Conservation (phyloP, 1,140 invertebrate species). For the Temnothorax curvispinosus region DNA sequence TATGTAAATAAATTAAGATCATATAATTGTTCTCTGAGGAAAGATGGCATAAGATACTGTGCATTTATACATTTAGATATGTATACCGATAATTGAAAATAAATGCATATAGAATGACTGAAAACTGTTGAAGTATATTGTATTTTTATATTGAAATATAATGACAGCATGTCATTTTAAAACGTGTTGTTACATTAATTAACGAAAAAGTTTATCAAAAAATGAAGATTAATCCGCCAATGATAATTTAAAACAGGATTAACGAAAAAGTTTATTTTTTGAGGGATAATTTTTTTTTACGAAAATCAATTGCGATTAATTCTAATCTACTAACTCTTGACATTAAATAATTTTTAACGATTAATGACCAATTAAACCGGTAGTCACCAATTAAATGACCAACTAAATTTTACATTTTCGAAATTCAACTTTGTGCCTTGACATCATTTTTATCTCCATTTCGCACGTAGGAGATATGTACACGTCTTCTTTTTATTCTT, state of each 20-base stretch:
- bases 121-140: neutral
- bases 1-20: constrained; percentile 40
- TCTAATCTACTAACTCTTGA: neutral
- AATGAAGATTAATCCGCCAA: too few species aligned
- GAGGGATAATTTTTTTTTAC: neutral
- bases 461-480: neutral
- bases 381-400: neutral
- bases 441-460: neutral
- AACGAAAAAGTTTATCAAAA: neutral
- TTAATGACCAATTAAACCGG: neutral
- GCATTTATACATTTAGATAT: constrained; percentile 34
- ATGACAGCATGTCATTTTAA: neutral
- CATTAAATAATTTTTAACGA: neutral
- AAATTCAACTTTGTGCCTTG: neutral
- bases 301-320: neutral
- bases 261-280: neutral
- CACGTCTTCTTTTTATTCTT: neutral
- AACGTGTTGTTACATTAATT: neutral
- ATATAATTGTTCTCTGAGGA: constrained; percentile 20
- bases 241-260: neutral
- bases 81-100: neutral
- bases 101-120: neutral
- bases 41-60: constrained; percentile 1
- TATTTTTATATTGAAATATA: constrained; percentile 1
- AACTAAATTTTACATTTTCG: neutral